Evolutionary conservation across 30 jellyfish, hydroid and myxozoan genomes (phyloP).

Genomic region (Calvadosia cruxmelitensis): DNA sequence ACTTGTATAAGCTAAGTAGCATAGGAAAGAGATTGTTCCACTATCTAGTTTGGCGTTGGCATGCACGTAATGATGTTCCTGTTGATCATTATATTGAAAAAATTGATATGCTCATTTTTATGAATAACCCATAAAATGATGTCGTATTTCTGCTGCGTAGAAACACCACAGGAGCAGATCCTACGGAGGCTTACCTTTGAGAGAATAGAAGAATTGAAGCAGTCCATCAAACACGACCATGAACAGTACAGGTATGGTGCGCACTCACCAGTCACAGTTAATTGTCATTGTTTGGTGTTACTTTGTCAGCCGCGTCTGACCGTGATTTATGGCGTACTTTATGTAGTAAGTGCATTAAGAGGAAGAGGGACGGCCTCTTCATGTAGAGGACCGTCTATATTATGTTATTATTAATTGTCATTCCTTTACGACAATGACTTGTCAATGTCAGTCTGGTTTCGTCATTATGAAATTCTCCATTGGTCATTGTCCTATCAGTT

Average conservation of each 20-base stretch:
- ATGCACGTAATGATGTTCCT: not conserved
- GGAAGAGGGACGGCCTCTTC: too few relatives aligned
- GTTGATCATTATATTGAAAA: not conserved
- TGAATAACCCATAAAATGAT: not conserved
- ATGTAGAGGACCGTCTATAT: too few relatives aligned
- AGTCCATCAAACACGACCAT: slow-evolving; percentile 57
- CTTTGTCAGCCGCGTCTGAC: too few relatives aligned
- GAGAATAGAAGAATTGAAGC: slow-evolving; percentile 78
- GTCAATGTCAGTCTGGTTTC: too few relatives aligned
- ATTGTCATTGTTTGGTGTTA: too few relatives aligned
- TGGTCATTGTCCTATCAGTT: too few relatives aligned
- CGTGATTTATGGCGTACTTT: too few relatives aligned
- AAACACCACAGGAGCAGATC: slow-evolving; percentile 94
- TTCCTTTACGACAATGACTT: too few relatives aligned
- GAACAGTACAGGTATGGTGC: slow-evolving; percentile 68
- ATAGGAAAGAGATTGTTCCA: not conserved
- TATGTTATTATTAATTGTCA: too few relatives aligned
- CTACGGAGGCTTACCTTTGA: slow-evolving; percentile 71
- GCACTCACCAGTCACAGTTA: too few relatives aligned
- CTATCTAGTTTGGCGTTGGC: slow-evolving; percentile 1
- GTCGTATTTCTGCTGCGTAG: slow-evolving; percentile 11
- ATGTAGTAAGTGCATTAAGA: too few relatives aligned
- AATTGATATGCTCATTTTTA: not conserved
- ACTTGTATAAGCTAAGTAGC: slow-evolving; percentile 3
- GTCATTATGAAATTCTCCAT: too few relatives aligned